A percentile compares a stretch with the other conserved stretches of the same genome.
phyloP scores from a whole-genome alignment of 2,797 vertebrate species.

The Acipenser ruthenus region DNA sequence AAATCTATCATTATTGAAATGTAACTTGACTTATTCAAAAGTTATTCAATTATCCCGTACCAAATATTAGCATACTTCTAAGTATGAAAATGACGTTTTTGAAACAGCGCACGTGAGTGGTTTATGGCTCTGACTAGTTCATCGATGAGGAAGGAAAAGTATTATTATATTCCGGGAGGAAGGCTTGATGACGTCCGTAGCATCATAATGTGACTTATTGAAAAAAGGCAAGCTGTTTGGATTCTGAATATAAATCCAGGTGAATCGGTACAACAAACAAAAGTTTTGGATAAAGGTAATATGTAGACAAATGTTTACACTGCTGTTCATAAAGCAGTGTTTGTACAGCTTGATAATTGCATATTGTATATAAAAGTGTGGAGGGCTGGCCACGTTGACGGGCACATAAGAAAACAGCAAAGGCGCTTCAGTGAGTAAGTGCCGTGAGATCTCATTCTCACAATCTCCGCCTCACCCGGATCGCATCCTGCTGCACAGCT shows the following conservation, averaged over 20 bases:
- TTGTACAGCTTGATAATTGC: conserved; percentile 59
- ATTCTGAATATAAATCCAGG: conserved; percentile 83
- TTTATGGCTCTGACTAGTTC: conserved; percentile 75
- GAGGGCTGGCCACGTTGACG: conserved; percentile 64
- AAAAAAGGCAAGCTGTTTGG: conserved; percentile 71
- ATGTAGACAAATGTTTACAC: conserved; percentile 70
- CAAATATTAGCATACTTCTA: conserved; percentile 31
- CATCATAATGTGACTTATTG: conserved; percentile 79
- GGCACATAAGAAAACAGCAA: conserved; percentile 61
- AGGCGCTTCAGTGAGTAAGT: conserved; percentile 66
- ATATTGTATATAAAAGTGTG: conserved; percentile 55
- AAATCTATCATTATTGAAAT: no score
- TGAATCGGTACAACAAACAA: conserved; percentile 68
- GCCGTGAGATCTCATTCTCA: conserved; percentile 62
- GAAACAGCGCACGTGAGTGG: conserved; percentile 35
- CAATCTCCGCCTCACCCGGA: conserved; percentile 43
- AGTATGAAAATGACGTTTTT: conserved; percentile 38
- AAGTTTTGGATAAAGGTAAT: conserved; percentile 75
- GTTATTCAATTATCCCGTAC: no score
- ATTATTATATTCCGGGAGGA: conserved; percentile 83
- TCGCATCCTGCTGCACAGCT: conserved; percentile 46
- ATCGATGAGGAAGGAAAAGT: conserved; percentile 83
- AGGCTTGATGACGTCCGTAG: conserved; percentile 86
- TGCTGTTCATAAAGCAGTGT: conserved; percentile 47
- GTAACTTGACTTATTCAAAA: no score